Percentiles rank a stretch among this genome's conserved stretches.
phyloP scores from a whole-genome alignment of 2,888 invertebrate genomes.

The Xiphydria camelus region DNA sequence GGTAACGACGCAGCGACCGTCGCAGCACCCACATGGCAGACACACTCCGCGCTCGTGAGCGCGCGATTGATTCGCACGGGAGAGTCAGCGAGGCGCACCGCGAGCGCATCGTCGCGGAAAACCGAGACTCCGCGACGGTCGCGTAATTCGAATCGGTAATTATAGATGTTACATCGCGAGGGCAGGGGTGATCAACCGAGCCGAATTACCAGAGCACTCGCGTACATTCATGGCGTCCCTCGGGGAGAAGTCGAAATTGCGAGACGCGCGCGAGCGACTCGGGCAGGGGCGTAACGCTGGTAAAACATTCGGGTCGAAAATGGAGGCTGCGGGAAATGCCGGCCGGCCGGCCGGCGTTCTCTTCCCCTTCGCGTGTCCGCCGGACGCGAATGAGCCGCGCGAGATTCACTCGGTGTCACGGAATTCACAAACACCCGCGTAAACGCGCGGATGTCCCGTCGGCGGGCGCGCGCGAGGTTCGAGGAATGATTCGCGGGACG shows the following conservation, averaged over 20 bases:
- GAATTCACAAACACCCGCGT: constrained; percentile 41
- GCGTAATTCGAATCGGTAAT: constrained; percentile 38
- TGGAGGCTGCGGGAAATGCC: constrained; percentile 58
- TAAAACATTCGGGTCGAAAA: no score
- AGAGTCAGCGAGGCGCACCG: constrained; percentile 5
- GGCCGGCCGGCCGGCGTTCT: constrained; percentile 34
- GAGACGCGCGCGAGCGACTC: constrained; percentile 58
- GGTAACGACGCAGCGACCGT: constrained; percentile 23
- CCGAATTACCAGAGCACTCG: constrained; percentile 29
- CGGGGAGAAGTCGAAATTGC: no score
- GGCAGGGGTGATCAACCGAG: constrained; percentile 41
- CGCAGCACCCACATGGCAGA: no score
- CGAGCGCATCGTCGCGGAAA: constrained; percentile 13
- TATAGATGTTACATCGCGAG: constrained; percentile 42
- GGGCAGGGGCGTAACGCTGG: no score
- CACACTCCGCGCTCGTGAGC: constrained; percentile 28
- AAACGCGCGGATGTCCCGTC: constrained; percentile 8
- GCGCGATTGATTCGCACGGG: constrained; percentile 3
- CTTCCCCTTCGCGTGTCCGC: no score
- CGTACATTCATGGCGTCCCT: constrained; percentile 47
- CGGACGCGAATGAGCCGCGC: constrained; percentile 25
- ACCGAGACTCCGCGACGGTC: constrained; percentile 16
- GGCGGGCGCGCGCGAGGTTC: constrained; percentile 18
- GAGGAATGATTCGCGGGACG: no score
- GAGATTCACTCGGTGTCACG: not conserved